Conservation (phyloP, 2,797 vertebrate genomes). For the Lepidocolaptes lacrymiger region DNA sequence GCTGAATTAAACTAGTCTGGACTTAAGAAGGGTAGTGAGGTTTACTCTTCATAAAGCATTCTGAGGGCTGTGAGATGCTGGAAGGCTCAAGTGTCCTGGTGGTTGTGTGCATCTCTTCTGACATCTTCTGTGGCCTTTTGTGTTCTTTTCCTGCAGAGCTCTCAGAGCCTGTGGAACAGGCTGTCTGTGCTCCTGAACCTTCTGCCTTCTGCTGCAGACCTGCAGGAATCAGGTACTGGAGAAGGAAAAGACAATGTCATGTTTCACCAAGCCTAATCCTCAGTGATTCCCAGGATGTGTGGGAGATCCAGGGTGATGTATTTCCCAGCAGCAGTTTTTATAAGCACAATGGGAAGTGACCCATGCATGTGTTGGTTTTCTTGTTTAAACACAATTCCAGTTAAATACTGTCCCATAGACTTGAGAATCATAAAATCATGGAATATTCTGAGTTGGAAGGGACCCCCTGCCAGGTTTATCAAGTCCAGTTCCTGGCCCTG, state of each 20-base stretch:
- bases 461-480: not conserved
- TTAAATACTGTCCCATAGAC: not conserved
- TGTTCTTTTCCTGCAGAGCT: slow-evolving; percentile 82
- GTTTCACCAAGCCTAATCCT: not conserved
- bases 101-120: not conserved
- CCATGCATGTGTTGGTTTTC: rapidly evolving
- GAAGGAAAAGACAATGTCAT: not conserved
- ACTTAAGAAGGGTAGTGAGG: not conserved
- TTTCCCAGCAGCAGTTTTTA: not conserved
- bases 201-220: slow-evolving; percentile 88
- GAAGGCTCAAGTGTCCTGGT: not conserved
- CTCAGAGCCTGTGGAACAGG: slow-evolving; percentile 97
- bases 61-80: not conserved
- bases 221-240: slow-evolving; percentile 89
- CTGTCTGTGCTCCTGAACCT: slow-evolving; percentile 96
- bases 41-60: not conserved
- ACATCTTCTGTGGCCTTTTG: not conserved
- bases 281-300: not conserved
- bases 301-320: not conserved
- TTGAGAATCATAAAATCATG: not conserved
- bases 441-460: not conserved
- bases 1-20: not conserved
- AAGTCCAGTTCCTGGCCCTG: not conserved
- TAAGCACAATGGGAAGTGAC: not conserved
- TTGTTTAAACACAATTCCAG: not conserved